A percentile compares a stretch with the other conserved stretches of the same genome.
These are phyloP conservation scores for Lutjanus campechanus DNA, from an alignment of 2,797 vertebrate species.

Conservation along the genomic window DNA sequence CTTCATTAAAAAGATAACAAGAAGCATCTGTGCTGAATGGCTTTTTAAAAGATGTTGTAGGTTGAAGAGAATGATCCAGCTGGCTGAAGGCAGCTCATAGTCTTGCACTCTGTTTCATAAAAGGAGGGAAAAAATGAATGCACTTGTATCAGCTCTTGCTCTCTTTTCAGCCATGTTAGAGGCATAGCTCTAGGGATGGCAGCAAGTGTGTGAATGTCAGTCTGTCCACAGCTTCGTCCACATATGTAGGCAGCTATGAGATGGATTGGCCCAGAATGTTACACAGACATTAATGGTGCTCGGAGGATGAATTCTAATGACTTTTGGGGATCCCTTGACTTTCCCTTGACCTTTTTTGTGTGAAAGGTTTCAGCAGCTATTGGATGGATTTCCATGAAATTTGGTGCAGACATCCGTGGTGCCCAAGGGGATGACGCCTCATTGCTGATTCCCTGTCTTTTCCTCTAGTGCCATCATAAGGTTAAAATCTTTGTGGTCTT, in stretches of 20 bases:
- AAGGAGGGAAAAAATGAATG: not conserved
- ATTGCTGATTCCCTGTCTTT: not conserved
- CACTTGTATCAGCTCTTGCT: not conserved
- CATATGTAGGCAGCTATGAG: not conserved
- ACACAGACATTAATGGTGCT: not conserved
- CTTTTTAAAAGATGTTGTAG: constrained; percentile 35
- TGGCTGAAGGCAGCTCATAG: constrained; percentile 2
- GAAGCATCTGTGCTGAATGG: constrained; percentile 67
- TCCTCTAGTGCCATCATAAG: not conserved
- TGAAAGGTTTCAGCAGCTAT: too few species aligned
- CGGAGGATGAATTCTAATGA: not conserved
- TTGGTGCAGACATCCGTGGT: too few species aligned
- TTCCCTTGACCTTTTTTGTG: not conserved
- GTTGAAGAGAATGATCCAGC: constrained; percentile 14
- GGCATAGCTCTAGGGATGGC: not conserved
- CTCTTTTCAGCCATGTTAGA: not conserved
- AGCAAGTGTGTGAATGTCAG: not conserved
- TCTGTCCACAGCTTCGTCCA: not conserved
- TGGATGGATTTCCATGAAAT: not conserved
- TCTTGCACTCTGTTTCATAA: constrained; percentile 12
- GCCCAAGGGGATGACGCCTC: not conserved
- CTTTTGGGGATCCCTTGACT: not conserved
- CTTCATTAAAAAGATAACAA: constrained; percentile 72
- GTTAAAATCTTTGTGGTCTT: too few species aligned
- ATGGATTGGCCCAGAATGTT: not conserved